Evolutionary conservation across 2,113 vertebrate species (phyloP), one percentile per base, ranked within the genome.

Genomic region (Catharus bicknelli): DNA sequence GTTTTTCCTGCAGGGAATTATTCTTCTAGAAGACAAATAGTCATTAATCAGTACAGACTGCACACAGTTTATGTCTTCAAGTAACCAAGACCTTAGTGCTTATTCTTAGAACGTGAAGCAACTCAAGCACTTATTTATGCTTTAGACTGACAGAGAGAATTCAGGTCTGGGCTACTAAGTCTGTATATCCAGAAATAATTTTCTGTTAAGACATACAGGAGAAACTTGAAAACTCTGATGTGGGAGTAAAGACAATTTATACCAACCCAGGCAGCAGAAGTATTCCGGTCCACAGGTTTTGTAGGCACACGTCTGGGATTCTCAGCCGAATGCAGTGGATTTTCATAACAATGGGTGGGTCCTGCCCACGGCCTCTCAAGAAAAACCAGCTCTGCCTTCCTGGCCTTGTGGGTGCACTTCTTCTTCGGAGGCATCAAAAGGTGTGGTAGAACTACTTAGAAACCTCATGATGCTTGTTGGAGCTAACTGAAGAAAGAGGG

Each of bases 371-470:
- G 98, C n/a, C 73, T 96, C 38, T 99, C 98, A 87, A 97, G 78
- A 95, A 99, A 99, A 19, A 87, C 79, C 97, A 99, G 95, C 47
- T 97, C 97, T 88, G 97, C 84, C 95, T 97, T 99, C 29, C n/a
- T 90, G 57, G 80, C 80, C 18, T 95, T 80, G 58, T 13, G 70
- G 20, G 18, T 21, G 21, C 36, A 55, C 92, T 98, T 99, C 86
- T 93, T 98, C 96, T 97, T 98, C 5, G 98, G 98, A 96, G 99
- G 98, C 99, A 99, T 99, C 97, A 97, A 96, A 91, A 59, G 55
- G 25, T 75, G 12, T 21, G 77, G 36, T 68, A 69, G 67, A 88
- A 74, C 17, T 40, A 34, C 53, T 86, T 54, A n/a, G 78, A 83
- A 96, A 77, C 96, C 79, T 88, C 98, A 98, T 98, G 91, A 34